These are phyloP conservation scores for Holothuria leucospilota DNA, from an alignment of 53 echinoderm and acorn worm species.

Conservation along the genomic window DNA sequence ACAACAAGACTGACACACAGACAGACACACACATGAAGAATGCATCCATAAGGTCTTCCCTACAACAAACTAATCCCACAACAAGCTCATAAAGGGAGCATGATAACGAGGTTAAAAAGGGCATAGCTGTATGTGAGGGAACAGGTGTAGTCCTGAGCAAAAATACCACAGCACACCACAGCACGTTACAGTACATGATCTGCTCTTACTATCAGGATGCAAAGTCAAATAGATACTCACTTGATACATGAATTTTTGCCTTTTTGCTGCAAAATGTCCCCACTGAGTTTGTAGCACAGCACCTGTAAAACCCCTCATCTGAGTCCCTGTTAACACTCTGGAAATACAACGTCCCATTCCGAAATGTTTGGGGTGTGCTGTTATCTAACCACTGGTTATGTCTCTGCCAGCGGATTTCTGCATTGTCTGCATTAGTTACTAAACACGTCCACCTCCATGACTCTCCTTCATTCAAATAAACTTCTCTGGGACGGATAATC, in stretches of 20 bases:
- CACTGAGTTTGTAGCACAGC: slow-evolving; percentile 65
- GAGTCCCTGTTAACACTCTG: slow-evolving; percentile 55
- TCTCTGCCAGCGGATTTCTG: slow-evolving; percentile 8
- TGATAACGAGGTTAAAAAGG: no score
- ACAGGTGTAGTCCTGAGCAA: no score
- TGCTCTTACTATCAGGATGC: no score
- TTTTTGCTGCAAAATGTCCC: slow-evolving; percentile 71
- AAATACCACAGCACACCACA: no score
- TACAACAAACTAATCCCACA: no score
- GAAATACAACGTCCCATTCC: slow-evolving; percentile 57
- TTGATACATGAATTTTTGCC: slow-evolving; percentile 58
- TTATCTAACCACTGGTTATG: neutral
- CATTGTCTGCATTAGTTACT: neutral
- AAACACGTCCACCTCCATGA: neutral
- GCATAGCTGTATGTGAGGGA: no score
- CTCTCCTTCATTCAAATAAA: slow-evolving; percentile 1
- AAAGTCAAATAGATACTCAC: slow-evolving; percentile 46
- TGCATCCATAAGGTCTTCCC: no score
- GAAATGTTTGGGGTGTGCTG: slow-evolving; percentile 43
- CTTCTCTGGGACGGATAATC: neutral
- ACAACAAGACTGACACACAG: no score
- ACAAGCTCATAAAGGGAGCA: no score
- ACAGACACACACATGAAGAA: no score
- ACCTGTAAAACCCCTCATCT: slow-evolving; percentile 65
- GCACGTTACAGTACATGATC: no score